Base-by-base conservation (phyloP, 2,888 invertebrate species). In the Pseudococcus jackbeardsleyi region DNA sequence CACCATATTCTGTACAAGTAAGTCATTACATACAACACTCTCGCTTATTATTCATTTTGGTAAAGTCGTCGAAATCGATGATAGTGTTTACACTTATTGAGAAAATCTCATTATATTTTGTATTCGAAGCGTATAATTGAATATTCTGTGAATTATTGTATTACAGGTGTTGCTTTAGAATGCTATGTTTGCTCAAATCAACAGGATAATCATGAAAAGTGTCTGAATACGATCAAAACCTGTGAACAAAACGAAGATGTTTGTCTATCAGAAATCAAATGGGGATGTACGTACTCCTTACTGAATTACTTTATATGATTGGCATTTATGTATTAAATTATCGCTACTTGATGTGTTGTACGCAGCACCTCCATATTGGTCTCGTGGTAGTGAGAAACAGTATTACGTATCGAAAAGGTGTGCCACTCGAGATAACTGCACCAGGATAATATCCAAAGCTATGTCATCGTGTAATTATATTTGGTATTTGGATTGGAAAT, bases 401-500 rank as follows among this genome's bases (percentile, higher is more conserved):
- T 97, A 96, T 92, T 98, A 97, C 91, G 95, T 99, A 79, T 97
- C 97, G 0, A 99, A 99, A 91, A 93, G 95, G 85, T 99, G 99
- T 93, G 95, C 97, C 15, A 95, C 95, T 0, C 95, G 95, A 91
- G 94, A 94, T 0, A 94, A 94, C 90, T 99, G 99, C 91, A 95
- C 95, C 39, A 93, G 93, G 89, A 94, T 94, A 86, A 93, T 96
- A 89, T 94, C 93, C 88, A 93, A 93, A 64, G 94, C 94, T 90
- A 96, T 95, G 95, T 94, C 94, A 9, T 93, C 94, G 89, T 98
- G 98, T 91, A 96, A 97, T 0, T 95, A 97, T 91, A 96, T 98
- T 90, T 97, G 97, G 98, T 99, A 98, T 91, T 95, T 97, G 91
- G 98, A 99, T 92, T 99, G 98, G 99, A 95, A 95, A 90, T 99